Conservation (phyloP, 2,797 vertebrate genomes). For the Hafferia zeledoni region DNA sequence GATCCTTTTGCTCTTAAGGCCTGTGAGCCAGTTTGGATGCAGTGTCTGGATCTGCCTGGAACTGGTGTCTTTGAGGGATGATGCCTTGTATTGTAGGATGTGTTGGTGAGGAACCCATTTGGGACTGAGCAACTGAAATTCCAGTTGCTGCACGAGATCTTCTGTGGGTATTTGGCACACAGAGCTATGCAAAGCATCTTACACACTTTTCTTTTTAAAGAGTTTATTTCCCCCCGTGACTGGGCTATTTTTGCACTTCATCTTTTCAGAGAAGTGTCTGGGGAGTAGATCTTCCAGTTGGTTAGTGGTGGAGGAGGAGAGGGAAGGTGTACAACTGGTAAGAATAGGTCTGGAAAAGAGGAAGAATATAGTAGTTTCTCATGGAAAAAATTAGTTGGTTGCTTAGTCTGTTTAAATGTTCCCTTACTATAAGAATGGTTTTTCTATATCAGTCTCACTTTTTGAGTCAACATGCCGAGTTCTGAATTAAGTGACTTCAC, state of each 20-base stretch:
- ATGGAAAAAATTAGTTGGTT: neutral
- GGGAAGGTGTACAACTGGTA: neutral
- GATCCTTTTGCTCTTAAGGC: neutral
- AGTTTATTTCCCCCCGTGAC: neutral
- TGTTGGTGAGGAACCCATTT: neutral
- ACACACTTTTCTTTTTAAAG: neutral
- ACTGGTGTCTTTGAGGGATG: neutral
- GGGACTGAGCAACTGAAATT: neutral
- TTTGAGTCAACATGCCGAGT: neutral
- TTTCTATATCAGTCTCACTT: neutral
- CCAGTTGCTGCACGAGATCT: neutral
- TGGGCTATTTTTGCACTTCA: neutral
- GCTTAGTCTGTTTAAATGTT: neutral
- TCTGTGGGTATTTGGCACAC: accelerated
- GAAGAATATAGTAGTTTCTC: neutral
- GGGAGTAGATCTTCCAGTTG: neutral
- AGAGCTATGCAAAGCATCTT: neutral
- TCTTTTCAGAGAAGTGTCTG: neutral
- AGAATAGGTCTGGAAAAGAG: neutral
- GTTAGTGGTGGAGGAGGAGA: neutral
- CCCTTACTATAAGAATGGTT: neutral
- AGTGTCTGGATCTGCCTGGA: neutral
- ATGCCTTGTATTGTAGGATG: neutral
- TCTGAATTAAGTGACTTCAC: neutral
- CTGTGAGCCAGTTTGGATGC: neutral